These are phyloP conservation scores for Myoxocephalus aenaeus DNA, from an alignment of 2,797 vertebrate genomes.

Conservation along the genomic window DNA sequence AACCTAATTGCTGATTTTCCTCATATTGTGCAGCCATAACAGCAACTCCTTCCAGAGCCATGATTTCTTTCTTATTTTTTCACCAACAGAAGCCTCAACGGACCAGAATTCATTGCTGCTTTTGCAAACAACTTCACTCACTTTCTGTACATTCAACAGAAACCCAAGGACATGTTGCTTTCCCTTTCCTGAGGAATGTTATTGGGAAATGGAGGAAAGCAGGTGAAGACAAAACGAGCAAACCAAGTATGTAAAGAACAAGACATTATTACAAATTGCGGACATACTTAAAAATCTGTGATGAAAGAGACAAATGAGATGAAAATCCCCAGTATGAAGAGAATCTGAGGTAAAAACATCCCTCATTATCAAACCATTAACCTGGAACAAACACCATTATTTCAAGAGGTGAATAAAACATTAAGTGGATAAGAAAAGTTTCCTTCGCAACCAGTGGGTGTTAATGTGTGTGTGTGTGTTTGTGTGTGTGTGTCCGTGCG, in stretches of 20 bases:
- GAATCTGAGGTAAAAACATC: not conserved
- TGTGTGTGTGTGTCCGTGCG: conserved; percentile 23
- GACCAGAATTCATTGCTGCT: conserved; percentile 18
- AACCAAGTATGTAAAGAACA: conserved; percentile 7
- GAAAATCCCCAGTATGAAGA: not conserved
- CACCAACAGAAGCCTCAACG: not conserved
- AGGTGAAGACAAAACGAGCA: not conserved
- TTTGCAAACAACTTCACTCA: not conserved
- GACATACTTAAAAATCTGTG: not conserved
- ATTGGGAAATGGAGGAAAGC: not conserved
- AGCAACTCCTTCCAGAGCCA: not conserved
- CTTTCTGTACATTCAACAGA: not conserved
- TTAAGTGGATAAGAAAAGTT: not conserved
- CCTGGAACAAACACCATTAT: not conserved
- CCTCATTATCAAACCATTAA: not conserved
- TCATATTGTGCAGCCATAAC: not conserved
- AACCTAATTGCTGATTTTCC: not conserved
- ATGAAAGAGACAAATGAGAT: not conserved
- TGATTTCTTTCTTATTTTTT: too few relatives aligned
- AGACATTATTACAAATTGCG: not conserved
- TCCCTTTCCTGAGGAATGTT: not conserved
- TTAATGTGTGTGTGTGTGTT: not conserved
- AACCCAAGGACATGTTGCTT: not conserved
- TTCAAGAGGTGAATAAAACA: conserved; percentile 5
- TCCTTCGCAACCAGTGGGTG: conserved; percentile 20